phyloP scores from a whole-genome alignment of 2,113 vertebrate genomes.

The Semnornis frantzii region DNA sequence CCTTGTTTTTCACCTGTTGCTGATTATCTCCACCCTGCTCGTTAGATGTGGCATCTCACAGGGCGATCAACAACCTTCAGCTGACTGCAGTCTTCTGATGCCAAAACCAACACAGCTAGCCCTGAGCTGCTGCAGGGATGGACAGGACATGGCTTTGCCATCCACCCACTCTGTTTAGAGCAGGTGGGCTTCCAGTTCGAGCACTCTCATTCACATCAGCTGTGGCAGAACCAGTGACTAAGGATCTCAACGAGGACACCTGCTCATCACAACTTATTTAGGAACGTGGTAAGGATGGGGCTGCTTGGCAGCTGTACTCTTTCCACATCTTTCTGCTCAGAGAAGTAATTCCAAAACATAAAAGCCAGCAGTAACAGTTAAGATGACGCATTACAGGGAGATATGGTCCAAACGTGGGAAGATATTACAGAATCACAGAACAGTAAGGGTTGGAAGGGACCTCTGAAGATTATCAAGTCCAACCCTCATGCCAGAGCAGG shows the following conservation, averaged over 20 bases:
- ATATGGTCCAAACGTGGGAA: background rate
- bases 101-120: background rate
- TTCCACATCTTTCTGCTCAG: background rate
- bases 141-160: background rate
- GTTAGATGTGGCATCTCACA: background rate
- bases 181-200: background rate
- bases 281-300: background rate
- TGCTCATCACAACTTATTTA: background rate
- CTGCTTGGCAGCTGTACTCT: background rate
- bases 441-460: no score
- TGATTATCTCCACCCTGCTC: background rate
- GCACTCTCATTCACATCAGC: background rate
- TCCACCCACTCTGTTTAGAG: background rate
- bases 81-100: background rate
- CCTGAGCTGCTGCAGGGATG: background rate
- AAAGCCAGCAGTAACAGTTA: background rate
- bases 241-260: background rate
- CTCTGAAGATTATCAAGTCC: no score
- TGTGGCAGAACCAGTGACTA: background rate
- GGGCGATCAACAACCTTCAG: fast-evolving
- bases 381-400: background rate
- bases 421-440: no score
- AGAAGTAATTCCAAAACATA: background rate
- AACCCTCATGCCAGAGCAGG: no score
- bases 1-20: background rate